A percentile compares a stretch with the other conserved stretches of the same genome.
phyloP scores from a whole-genome alignment of 2,888 invertebrate species.

The Malthinus flaveolus region DNA sequence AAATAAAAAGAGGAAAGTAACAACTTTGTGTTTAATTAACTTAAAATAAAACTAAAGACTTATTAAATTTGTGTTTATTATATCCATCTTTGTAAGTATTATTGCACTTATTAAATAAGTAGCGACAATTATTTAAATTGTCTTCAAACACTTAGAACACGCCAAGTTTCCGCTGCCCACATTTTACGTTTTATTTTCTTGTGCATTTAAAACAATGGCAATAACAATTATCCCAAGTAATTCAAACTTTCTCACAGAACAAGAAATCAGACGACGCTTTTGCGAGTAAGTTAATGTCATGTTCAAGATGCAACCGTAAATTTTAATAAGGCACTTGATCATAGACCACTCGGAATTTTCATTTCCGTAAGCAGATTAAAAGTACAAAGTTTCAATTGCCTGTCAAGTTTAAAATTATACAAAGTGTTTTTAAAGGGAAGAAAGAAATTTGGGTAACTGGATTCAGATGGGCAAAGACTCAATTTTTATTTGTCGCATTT shows the following conservation, averaged over 20 bases:
- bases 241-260: background rate
- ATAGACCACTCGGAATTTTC: conserved; percentile 4
- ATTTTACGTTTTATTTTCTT: conserved; percentile 24
- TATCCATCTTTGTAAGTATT: conserved; percentile 1
- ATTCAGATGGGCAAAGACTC: too few species aligned
- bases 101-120: conserved; percentile 29
- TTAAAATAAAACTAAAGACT: too few species aligned
- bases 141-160: conserved; percentile 32
- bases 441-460: too few species aligned
- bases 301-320: too few species aligned
- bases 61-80: too few species aligned
- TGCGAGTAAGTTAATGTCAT: background rate
- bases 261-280: background rate
- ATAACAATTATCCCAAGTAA: conserved; percentile 14
- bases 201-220: conserved; percentile 2
- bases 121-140: conserved; percentile 37
- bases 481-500: too few species aligned
- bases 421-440: too few species aligned
- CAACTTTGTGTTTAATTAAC: too few species aligned
- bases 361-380: conserved; percentile 5
- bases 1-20: too few species aligned
- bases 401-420: too few species aligned
- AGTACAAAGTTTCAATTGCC: background rate
- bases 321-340: background rate
- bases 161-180: conserved; percentile 39